Evolutionary conservation across 2,797 vertebrate species (phyloP), one percentile per base, ranked within the genome.

Genomic region (Chelonia mydas): DNA sequence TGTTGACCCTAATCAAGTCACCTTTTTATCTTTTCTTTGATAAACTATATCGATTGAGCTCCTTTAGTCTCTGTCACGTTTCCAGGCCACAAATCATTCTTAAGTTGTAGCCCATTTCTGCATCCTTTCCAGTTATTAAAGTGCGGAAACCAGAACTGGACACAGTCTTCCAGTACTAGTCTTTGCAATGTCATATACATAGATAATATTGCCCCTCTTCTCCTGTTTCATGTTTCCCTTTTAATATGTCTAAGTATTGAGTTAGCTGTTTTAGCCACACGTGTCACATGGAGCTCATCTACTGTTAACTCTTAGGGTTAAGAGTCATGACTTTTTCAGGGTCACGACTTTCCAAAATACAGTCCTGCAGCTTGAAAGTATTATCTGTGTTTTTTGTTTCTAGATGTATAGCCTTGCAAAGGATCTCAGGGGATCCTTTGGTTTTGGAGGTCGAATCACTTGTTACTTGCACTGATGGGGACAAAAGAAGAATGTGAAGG

Each of bases 401-500:
- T 37, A 78, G 90, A 86, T 90, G 81, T 61, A 78, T 54, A 17
- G 0, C 53, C 65, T 68, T 31, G 12, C 83, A 41, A 87, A 41
- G 57, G n/a, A 50, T 11, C 1, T 0, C n/a, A 19, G 0, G 3
- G 31, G 17, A 72, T 37, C 17, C n/a, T 41, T 80, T 37, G n/a
- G 79, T 28, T 82, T 94, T 37, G 68, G 87, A 72, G 86, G 19
- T 53, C 54, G 59, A 47, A 90, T 11, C 86, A 89, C 78, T n/a
- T 17, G 6, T n/a, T 49, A 13, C 68, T 49, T 51, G 51, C 15
- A 53, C 89, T 8, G 21, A 72, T 21, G n/a, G n/a, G n/a, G 65
- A 21, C 65, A 68, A 68, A 33, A 68, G 33, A 37, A 68, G n/a
- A 37, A 68, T 37, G 17, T 68, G 82, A 54, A 57, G 9, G 31